Evolutionary conservation across 2,888 invertebrate genomes (phyloP).

Genomic region (Oscheius sp.): DNA sequence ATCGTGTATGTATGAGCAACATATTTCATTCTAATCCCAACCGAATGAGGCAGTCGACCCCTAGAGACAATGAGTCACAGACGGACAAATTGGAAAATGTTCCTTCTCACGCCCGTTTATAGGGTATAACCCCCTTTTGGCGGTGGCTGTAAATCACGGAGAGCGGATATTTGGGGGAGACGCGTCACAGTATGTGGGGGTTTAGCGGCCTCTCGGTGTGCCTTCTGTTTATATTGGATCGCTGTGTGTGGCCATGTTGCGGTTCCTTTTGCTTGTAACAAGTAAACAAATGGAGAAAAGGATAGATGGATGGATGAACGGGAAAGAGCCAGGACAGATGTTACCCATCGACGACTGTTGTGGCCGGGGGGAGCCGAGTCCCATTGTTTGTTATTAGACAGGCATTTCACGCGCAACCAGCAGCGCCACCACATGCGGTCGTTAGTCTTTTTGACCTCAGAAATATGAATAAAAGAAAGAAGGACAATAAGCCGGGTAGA

Average conservation of each 20-base stretch:
- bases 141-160: constrained; percentile 22
- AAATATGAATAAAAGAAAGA: neutral
- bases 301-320: neutral
- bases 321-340: constrained; percentile 10
- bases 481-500: neutral
- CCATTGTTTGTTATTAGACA: constrained; percentile 25
- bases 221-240: constrained; percentile 30
- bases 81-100: neutral
- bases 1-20: constrained; percentile 9
- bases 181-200: constrained; percentile 4
- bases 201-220: neutral
- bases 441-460: neutral
- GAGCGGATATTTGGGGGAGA: constrained; percentile 1
- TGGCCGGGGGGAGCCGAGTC: neutral
- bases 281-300: neutral
- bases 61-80: constrained; percentile 20
- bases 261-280: constrained; percentile 24
- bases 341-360: constrained; percentile 18
- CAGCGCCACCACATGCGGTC: constrained; percentile 13
- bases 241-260: constrained; percentile 13
- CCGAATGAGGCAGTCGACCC: constrained; percentile 16
- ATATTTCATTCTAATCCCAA: constrained; percentile 34
- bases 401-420: constrained; percentile 22
- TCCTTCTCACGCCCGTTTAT: neutral
- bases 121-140: neutral